Evolutionary conservation across 2,113 vertebrate genomes (phyloP).

Genomic region (Podocnemis expansa): DNA sequence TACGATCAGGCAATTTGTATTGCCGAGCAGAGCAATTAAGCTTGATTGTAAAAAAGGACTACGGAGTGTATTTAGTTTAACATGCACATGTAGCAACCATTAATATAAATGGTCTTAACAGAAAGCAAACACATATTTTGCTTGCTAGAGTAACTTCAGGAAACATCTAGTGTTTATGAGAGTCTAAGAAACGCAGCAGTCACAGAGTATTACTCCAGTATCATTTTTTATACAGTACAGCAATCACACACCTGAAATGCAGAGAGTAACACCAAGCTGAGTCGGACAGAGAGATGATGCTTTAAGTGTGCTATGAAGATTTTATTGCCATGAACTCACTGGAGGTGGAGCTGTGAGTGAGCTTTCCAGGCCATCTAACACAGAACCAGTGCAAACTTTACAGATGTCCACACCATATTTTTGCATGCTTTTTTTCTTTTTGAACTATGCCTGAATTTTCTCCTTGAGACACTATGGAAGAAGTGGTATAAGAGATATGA

Average conservation of each 20-base stretch:
- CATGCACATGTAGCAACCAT: neutral
- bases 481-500: neutral
- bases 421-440: neutral
- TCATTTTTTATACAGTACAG: neutral
- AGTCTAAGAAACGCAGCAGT: neutral
- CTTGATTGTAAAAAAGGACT: neutral
- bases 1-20: slow-evolving; percentile 42
- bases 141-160: neutral
- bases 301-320: neutral
- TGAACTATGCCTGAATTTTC: neutral
- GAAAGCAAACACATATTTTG: neutral
- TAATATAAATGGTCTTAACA: neutral
- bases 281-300: neutral
- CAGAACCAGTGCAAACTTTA: neutral
- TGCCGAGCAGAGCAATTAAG: neutral
- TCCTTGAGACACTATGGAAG: neutral
- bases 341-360: neutral
- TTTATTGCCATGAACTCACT: neutral
- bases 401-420: neutral
- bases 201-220: neutral
- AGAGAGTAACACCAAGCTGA: neutral
- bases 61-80: neutral
- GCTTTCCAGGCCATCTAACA: fast-evolving
- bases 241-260: neutral
- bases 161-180: neutral